These are phyloP conservation scores for Tiaroga cobitis DNA, from an alignment of 2,797 vertebrate species.

Conservation along the genomic window DNA sequence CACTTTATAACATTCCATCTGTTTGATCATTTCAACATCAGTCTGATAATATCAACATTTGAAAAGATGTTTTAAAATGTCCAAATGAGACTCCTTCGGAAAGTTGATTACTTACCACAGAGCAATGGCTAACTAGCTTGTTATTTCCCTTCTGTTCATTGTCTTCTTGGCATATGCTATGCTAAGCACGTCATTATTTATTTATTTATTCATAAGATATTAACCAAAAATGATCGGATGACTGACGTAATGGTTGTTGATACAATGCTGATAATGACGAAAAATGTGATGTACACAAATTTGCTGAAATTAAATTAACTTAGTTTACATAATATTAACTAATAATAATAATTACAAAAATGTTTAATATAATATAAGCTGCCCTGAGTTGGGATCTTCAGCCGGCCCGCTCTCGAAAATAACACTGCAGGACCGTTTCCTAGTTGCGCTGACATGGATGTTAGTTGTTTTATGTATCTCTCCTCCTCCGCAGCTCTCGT, in stretches of 20 bases:
- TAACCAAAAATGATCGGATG: too few relatives aligned
- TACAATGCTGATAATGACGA: background rate
- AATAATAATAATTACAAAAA: background rate
- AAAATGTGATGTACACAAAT: background rate
- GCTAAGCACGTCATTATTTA: background rate
- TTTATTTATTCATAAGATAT: background rate
- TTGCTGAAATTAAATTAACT: background rate
- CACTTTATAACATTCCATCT: background rate
- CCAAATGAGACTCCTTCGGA: too few relatives aligned
- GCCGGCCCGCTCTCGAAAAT: slow-evolving; percentile 69
- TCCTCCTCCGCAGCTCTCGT: slow-evolving; percentile 51
- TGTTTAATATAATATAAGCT: background rate
- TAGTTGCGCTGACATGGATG: slow-evolving; percentile 69
- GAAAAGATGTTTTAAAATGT: background rate
- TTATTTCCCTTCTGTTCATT: background rate
- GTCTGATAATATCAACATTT: background rate
- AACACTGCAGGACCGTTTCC: slow-evolving; percentile 69
- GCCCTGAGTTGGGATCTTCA: slow-evolving; percentile 63
- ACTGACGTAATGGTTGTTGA: background rate
- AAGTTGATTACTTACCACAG: background rate
- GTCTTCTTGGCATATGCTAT: too few relatives aligned
- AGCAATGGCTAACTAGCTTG: background rate
- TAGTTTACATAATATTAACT: background rate
- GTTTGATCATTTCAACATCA: background rate
- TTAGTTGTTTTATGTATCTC: slow-evolving; percentile 56